Conservation (phyloP, 2,113 vertebrate species). For the Microtus montanus region DNA sequence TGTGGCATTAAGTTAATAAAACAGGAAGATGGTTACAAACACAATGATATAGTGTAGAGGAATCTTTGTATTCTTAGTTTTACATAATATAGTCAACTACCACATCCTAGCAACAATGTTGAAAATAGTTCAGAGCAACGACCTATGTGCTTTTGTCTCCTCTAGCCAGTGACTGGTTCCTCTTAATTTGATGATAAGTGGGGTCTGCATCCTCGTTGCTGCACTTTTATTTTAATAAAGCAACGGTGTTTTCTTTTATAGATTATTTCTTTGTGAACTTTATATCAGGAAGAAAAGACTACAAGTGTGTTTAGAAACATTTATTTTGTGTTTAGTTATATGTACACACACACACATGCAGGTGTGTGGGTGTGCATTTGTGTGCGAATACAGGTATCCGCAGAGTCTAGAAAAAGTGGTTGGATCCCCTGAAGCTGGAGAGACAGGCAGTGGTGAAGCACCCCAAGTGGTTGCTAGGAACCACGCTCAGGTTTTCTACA, state of each 20-base stretch:
- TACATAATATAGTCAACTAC: not conserved
- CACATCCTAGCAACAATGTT: not conserved
- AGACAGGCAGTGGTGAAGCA: not conserved
- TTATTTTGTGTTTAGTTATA: not conserved
- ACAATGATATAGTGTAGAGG: not conserved
- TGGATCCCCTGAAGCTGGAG: too few relatives aligned
- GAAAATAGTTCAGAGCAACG: not conserved
- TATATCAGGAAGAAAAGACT: not conserved
- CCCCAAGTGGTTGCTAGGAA: not conserved
- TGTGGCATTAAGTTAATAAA: not conserved
- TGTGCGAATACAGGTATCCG: not conserved
- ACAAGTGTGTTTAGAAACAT: not conserved
- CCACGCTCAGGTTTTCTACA: not conserved
- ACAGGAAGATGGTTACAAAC: not conserved
- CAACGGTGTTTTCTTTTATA: not conserved
- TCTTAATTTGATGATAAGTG: not conserved
- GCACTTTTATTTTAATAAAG: constrained; percentile 13
- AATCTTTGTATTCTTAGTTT: constrained; percentile 6
- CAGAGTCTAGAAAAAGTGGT: not conserved
- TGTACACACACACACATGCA: not conserved
- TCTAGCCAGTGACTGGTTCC: not conserved
- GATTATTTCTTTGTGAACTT: constrained; percentile 9
- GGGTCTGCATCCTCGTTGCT: not conserved
- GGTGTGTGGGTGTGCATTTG: too few relatives aligned
- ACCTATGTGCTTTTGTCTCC: not conserved